Percentiles rank a stretch among this genome's conserved stretches.
These are phyloP conservation scores for Danaus plexippus DNA, from an alignment of 1,140 invertebrate genomes.

Conservation along the genomic window DNA sequence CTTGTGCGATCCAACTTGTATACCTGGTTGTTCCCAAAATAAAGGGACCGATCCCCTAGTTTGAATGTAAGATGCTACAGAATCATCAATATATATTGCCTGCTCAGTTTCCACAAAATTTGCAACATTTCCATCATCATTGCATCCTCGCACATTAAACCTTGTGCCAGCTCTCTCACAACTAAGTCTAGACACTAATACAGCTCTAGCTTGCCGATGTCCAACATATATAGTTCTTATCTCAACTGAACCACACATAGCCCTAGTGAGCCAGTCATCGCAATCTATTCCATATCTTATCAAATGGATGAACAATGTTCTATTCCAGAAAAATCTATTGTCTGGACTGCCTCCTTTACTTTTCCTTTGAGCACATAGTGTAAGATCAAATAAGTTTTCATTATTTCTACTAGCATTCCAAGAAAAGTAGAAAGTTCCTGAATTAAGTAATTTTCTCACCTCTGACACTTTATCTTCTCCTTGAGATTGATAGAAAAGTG, in stretches of 20 bases:
- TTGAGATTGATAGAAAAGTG: conserved; percentile 84
- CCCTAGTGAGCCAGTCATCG: conserved; percentile 90
- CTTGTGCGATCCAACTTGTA: conserved; percentile 99
- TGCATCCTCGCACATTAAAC: conserved; percentile 98
- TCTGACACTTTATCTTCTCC: conserved; percentile 82
- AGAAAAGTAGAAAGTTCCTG: conserved; percentile 97
- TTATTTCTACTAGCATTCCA: conserved; percentile 73
- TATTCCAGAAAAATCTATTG: conserved; percentile 98
- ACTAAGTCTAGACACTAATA: conserved; percentile 94
- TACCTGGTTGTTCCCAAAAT: conserved; percentile 99
- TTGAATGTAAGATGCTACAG: conserved; percentile 86
- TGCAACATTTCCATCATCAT: conserved; percentile 99
- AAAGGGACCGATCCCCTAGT: conserved; percentile 97
- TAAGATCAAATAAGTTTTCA: conserved; percentile 83
- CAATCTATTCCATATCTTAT: conserved; percentile 91
- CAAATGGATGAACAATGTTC: conserved; percentile 93
- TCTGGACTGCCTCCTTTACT: conserved; percentile 84
- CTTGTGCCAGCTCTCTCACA: conserved; percentile 96
- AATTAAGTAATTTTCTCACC: conserved; percentile 91
- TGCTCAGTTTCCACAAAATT: conserved; percentile 99
- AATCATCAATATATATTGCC: conserved; percentile 91
- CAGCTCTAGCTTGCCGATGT: conserved; percentile 91
- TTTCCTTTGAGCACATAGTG: conserved; percentile 91
- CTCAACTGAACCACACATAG: conserved; percentile 97
- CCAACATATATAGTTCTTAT: conserved; percentile 96